Base-by-base conservation (phyloP, 1,140 invertebrate species). In the Macrostomum lignano region DNA sequence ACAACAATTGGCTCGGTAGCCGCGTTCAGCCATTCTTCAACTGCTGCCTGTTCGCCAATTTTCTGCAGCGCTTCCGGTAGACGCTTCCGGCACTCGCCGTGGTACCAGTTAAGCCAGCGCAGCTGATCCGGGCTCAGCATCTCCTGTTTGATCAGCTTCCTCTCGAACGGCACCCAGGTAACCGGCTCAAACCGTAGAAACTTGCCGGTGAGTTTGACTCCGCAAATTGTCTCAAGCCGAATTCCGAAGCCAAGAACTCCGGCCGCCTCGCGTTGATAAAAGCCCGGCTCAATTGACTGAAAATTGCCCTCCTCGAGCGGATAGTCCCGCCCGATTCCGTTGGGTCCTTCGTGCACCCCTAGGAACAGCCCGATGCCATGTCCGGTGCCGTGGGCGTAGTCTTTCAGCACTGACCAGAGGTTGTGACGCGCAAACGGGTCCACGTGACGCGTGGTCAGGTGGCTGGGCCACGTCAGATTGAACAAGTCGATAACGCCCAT, bases 311-410 rank as follows among this genome's bases (percentile, higher is more conserved):
- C 62, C 46, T 71, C 63, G 10, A 91, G 57, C 1, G 76, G 77
- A 9, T 28, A 39, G 25, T 46, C 34, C 11, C 73, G 73, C 13
- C 7, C 20, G 33, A 35, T n/a, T n/a, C n/a, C n/a, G n/a, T n/a
- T n/a, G n/a, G n/a, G n/a, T n/a, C n/a, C n/a, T n/a, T n/a, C n/a
- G 52, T 94, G 88, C 3, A 96, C 86, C 60, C 86, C 86, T 19
- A 96, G 63, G 58, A 73, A 93, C 35, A 72, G 66, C 1, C 86
- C 86, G 42, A 94, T 73, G 4, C 86, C 86, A 53, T 96, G 88
- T 0, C 86, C 79, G 14, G 86, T 94, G 14, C 86, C 84, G 55
- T 98, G 88, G 1, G 65, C 65, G 58, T 93, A 96, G 58, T 91
- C 74, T 26, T 91, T 10, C 23, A 24, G 10, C n/a, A 24, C 31